Percentiles rank a stretch among this genome's conserved stretches.
phyloP scores from a whole-genome alignment of 2,888 invertebrate genomes.

The Drosophila prostipennis region DNA sequence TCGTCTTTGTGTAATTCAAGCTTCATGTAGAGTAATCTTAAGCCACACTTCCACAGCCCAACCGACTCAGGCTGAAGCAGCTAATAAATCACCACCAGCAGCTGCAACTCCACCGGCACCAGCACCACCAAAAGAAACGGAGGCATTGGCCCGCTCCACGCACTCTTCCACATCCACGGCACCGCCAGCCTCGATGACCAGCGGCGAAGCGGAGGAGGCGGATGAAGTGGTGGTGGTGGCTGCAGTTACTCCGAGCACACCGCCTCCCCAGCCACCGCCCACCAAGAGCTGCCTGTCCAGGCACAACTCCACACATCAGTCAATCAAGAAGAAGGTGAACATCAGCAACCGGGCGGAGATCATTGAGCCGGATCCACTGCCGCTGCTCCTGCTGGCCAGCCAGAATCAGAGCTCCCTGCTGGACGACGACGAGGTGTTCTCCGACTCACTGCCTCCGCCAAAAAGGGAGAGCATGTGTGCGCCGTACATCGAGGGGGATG shows the following conservation, averaged over 20 bases:
- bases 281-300: conserved; percentile 83
- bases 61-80: conserved; percentile 24
- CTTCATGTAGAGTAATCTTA: conserved; percentile 34
- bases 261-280: conserved; percentile 55
- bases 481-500: conserved; percentile 84
- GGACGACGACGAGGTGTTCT: conserved; percentile 88
- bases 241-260: conserved; percentile 20
- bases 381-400: conserved; percentile 55
- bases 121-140: conserved; percentile 12
- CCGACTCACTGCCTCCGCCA: conserved; percentile 84
- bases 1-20: conserved; percentile 18
- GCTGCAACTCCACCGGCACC: too few relatives aligned
- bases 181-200: conserved; percentile 70
- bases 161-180: conserved; percentile 73
- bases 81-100: conserved; percentile 28
- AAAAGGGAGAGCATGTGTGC: conserved; percentile 85
- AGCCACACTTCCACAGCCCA: conserved; percentile 42
- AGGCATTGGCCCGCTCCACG: conserved; percentile 40
- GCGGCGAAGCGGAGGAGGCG: conserved; percentile 53
- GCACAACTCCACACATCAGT: conserved; percentile 82
- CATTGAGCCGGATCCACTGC: conserved; percentile 81
- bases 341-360: conserved; percentile 83
- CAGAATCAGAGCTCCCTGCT: conserved; percentile 64
- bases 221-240: conserved; percentile 27
- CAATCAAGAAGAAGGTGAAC: conserved; percentile 83